These are phyloP conservation scores for Maccullochella peelii DNA, from an alignment of 2,113 vertebrate species.

Conservation along the genomic window DNA sequence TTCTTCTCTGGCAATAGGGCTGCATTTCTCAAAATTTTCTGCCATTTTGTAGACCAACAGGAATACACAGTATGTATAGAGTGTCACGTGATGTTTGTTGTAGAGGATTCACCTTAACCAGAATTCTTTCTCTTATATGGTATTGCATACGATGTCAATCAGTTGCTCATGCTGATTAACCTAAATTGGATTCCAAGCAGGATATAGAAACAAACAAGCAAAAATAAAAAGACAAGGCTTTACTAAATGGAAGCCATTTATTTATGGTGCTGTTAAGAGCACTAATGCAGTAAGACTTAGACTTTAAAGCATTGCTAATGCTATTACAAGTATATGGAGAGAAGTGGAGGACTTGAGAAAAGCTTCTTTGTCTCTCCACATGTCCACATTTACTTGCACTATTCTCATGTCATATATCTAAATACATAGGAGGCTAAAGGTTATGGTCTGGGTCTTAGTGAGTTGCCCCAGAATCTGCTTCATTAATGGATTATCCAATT, in stretches of 20 bases:
- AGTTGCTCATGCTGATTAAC: constrained; percentile 44
- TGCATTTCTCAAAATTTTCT: neutral
- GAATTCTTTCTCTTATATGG: neutral
- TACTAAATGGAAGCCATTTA: constrained; percentile 58
- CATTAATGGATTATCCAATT: constrained; percentile 67
- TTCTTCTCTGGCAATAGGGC: neutral
- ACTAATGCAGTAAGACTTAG: constrained; percentile 66
- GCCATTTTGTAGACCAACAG: neutral
- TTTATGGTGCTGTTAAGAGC: constrained; percentile 47
- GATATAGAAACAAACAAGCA: constrained; percentile 47
- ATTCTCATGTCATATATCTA: constrained; percentile 40
- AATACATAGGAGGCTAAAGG: constrained; percentile 38
- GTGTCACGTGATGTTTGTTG: neutral
- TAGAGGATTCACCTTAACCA: neutral
- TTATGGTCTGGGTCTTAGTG: constrained; percentile 32
- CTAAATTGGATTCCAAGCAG: constrained; percentile 38
- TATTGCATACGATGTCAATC: constrained; percentile 4
- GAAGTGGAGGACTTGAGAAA: constrained; percentile 51
- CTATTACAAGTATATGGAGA: constrained; percentile 50
- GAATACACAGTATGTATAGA: neutral
- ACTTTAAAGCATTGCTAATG: constrained; percentile 59
- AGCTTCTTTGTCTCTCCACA: constrained; percentile 59
- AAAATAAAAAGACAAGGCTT: constrained; percentile 49
- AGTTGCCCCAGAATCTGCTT: constrained; percentile 50
- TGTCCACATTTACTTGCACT: constrained; percentile 52